Evolutionary conservation across 2,797 vertebrate species (phyloP), one percentile per base, ranked within the genome.

Genomic region (Neopelma chrysocephalum): DNA sequence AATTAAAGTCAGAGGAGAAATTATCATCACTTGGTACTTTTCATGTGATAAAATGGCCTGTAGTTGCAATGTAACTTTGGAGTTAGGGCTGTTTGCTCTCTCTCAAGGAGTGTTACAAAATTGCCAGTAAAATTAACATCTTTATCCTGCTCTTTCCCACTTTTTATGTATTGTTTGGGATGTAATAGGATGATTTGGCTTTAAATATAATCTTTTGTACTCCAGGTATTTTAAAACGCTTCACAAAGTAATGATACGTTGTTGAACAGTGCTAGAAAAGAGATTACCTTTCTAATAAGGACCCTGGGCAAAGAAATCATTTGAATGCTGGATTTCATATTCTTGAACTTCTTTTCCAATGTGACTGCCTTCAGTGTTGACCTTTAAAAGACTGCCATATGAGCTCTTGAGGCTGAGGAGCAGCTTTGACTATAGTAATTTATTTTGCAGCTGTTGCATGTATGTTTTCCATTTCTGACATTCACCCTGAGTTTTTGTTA

Each of bases 271-370:
- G 80, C 82, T 89, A 87, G 70, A 94, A 93, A 90, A 92, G 88
- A 89, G 86, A 95, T 95, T 96, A 72, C 78, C 58, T 89, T 95
- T 90, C 88, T 94, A 94, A 95, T 89, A 94, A 93, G 88, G 62
- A 90, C 83, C 58, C 40, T 66, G 81, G 83, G 94, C 78, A 95
- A 81, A 92, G 90, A 91, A 96, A 86, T 89, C 0, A 75, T 96
- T 91, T 87, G 75, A 83, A 70, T 18, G 3, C 51, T 69, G 51
- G 78, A 66, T 72, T 87, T 79, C 61, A 51, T 81, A 68, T 87
- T 91, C 83, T 87, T 75, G 48, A 73, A 43, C 91, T 94, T 77
- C 51, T 92, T 96, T 96, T 79, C 47, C 69, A 72, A 47, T 60
- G 82, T 69, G 93, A 73, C 51, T 79, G 90, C 77, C 79, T 88